Conservation (phyloP, 2,113 vertebrate genomes). For the Xiphias gladius region DNA sequence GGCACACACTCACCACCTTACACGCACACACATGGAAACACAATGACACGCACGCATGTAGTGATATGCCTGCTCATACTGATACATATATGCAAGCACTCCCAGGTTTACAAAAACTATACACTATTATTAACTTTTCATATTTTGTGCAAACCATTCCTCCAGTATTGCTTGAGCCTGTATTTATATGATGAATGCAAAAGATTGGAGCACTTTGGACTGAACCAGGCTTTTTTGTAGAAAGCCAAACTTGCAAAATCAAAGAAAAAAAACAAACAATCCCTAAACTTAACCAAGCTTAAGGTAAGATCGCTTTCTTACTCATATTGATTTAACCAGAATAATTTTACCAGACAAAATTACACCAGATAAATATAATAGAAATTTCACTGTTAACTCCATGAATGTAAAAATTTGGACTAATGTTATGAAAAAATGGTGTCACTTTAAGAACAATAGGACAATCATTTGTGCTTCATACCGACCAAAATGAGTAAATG, state of each 20-base stretch:
- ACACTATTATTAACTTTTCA: background rate
- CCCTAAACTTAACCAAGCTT: background rate
- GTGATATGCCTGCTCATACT: slow-evolving; percentile 68
- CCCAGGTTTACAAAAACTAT: slow-evolving; percentile 4
- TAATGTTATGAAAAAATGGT: background rate
- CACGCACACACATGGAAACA: slow-evolving; percentile 61
- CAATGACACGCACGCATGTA: slow-evolving; percentile 68
- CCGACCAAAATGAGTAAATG: background rate
- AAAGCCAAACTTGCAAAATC: background rate
- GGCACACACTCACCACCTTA: slow-evolving; percentile 70
- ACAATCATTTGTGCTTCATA: background rate
- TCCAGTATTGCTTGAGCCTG: background rate
- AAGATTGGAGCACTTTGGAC: slow-evolving; percentile 1
- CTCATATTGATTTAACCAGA: too few relatives aligned
- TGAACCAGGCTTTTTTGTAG: background rate
- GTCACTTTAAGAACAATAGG: background rate
- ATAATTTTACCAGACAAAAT: background rate
- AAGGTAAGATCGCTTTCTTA: too few relatives aligned
- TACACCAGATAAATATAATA: background rate
- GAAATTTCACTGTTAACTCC: background rate
- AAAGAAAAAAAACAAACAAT: background rate
- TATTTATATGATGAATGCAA: slow-evolving; percentile 2
- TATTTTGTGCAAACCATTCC: background rate
- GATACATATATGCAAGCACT: slow-evolving; percentile 41
- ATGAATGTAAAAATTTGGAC: background rate